Conservation (phyloP, 2,888 invertebrate species). For the Hypercompe scribonia region DNA sequence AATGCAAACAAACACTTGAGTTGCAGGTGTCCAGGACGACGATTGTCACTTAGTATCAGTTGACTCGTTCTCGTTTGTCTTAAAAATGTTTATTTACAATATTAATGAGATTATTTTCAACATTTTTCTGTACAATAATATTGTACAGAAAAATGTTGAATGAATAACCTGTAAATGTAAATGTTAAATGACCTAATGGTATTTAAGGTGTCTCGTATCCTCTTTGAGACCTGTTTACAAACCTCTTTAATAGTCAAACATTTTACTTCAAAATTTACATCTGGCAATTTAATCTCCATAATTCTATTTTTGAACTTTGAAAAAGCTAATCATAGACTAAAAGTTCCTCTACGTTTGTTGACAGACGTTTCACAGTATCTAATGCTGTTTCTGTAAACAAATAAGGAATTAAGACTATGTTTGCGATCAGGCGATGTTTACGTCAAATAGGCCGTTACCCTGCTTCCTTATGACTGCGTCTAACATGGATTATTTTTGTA, state of each 20-base stretch:
- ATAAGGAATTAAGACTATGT: constrained; percentile 32
- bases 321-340: not conserved
- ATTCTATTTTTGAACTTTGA: not conserved
- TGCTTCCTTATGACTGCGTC: constrained; percentile 8
- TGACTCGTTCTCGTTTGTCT: too few species aligned
- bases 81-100: too few species aligned
- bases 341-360: constrained; percentile 32
- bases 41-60: too few species aligned
- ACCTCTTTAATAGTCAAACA: not conserved
- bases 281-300: not conserved
- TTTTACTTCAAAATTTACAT: not conserved
- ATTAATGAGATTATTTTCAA: too few species aligned
- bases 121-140: too few species aligned
- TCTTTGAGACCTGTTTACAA: too few species aligned
- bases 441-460: constrained; percentile 45
- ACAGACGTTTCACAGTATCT: constrained; percentile 40
- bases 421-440: constrained; percentile 45
- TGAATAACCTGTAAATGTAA: too few species aligned
- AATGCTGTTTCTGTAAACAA: constrained; percentile 34
- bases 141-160: too few species aligned
- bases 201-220: too few species aligned
- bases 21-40: too few species aligned
- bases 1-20: too few species aligned
- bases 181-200: too few species aligned
- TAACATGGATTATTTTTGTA: constrained; percentile 14